These are phyloP conservation scores for Plectus sambesii DNA, from an alignment of 1,140 invertebrate species.

Conservation along the genomic window DNA sequence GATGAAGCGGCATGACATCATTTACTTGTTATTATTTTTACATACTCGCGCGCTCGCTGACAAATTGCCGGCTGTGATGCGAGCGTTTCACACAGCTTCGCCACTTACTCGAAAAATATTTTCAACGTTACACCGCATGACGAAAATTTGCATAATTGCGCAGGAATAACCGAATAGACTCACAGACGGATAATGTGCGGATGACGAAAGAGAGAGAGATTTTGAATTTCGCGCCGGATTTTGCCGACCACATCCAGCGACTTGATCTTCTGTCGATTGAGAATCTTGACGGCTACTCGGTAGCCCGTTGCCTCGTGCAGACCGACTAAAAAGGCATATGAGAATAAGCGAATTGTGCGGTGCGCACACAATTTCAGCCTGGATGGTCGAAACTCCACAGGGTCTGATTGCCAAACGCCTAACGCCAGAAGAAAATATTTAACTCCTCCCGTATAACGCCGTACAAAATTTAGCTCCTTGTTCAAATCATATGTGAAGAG, in stretches of 20 bases:
- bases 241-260: conserved; percentile 97
- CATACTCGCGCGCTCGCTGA: no score
- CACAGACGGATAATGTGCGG: conserved; percentile 99
- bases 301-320: conserved; percentile 93
- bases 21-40: no score
- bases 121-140: conserved; percentile 1
- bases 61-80: neutral
- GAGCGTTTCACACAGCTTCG: neutral
- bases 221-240: conserved; percentile 95
- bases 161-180: no score
- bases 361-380: neutral
- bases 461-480: no score
- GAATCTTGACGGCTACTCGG: conserved; percentile 96
- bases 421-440: no score
- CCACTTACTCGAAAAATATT: conserved; percentile 4
- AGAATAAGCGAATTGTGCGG: conserved; percentile 26
- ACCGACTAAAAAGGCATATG: conserved; percentile 59
- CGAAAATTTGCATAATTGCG: neutral
- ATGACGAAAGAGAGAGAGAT: conserved; percentile 94
- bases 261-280: conserved; percentile 97
- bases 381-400: no score
- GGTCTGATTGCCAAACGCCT: no score
- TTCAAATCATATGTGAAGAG: no score
- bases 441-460: no score
- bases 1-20: no score